Conservation (phyloP, 1,140 invertebrate genomes). For the Caenorhabditis elegans region WBcel235 BX284602.5:4084501-4085000, state of each 20-base stretch:
- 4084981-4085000: conserved; percentile 49
- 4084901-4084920: conserved; percentile 40
- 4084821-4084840: conserved; percentile 49
- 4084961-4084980: neutral
- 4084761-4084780: conserved; percentile 50
- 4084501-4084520: too few species aligned
- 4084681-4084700: conserved; percentile 52
- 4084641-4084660: too few species aligned
- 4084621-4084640: too few species aligned
- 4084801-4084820: conserved; percentile 48
- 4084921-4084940: conserved; percentile 42
- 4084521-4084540: too few species aligned
- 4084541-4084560: too few species aligned
- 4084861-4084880: conserved; percentile 46
- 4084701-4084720: conserved; percentile 45
- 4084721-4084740: conserved; percentile 43
- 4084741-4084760: conserved; percentile 44
- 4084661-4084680: conserved; percentile 39
- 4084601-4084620: too few species aligned
- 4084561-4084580: too few species aligned
- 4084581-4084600: too few species aligned
- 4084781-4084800: conserved; percentile 45
- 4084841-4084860: conserved; percentile 47
- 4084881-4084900: conserved; percentile 48
- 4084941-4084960: neutral